These are phyloP conservation scores for Ciconia nigra DNA, from an alignment of 2,797 vertebrate species.

Conservation along the genomic window DNA sequence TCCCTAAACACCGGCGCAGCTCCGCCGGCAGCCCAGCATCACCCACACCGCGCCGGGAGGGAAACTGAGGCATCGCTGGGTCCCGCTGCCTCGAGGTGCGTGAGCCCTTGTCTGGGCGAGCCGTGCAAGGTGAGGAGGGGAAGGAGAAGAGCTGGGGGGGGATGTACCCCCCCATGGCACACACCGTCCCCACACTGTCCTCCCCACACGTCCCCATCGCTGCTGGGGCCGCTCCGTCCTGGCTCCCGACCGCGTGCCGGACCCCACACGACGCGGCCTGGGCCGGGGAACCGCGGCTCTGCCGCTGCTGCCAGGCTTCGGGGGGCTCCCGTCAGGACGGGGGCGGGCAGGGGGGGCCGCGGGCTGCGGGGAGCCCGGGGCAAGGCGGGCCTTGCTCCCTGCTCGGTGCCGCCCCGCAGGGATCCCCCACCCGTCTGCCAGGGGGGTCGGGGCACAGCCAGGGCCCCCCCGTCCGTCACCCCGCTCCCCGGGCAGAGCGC, in stretches of 20 bases:
- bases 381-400: not conserved
- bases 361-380: not conserved
- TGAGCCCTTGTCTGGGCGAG: not conserved
- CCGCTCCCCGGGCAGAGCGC: rapidly evolving
- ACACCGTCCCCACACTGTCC: not conserved
- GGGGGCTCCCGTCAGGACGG: not conserved
- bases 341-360: not conserved
- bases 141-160: not conserved
- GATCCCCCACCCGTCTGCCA: rapidly evolving
- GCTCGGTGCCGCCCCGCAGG: not conserved
- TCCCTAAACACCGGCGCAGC: not conserved
- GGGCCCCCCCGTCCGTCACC: rapidly evolving
- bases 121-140: not conserved
- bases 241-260: rapidly evolving
- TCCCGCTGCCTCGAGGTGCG: rapidly evolving
- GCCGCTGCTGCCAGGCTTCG: not conserved
- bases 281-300: not conserved
- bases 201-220: not conserved
- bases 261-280: rapidly evolving
- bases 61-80: not conserved
- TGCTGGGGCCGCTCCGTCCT: rapidly evolving
- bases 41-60: rapidly evolving
- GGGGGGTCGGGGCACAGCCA: not conserved
- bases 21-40: not conserved
- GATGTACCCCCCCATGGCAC: rapidly evolving